Conservation (phyloP, 2,113 vertebrate species). For the Silurus asotus region DNA sequence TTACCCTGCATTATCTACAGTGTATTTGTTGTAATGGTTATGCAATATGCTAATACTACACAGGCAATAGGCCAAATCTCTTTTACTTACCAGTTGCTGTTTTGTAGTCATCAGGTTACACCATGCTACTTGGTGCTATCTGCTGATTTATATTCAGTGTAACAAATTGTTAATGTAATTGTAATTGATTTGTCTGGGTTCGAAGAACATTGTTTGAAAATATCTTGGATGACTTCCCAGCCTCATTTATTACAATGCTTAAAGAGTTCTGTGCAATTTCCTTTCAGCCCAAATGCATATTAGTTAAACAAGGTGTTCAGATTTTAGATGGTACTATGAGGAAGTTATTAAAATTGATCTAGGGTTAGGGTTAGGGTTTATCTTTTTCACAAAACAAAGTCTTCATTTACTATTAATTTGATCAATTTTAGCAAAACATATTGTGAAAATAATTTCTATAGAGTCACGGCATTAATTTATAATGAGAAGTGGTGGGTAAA, state of each 20-base stretch:
- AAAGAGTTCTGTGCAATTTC: neutral
- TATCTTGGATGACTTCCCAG: neutral
- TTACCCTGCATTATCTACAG: neutral
- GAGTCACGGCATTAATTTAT: neutral
- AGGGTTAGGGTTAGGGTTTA: no score
- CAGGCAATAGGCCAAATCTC: neutral
- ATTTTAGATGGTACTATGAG: neutral
- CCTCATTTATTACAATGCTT: neutral
- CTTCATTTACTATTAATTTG: no score
- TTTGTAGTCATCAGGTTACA: no score
- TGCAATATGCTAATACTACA: conserved; percentile 5
- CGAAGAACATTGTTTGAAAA: neutral
- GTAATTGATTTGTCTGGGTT: neutral
- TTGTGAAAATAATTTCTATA: neutral
- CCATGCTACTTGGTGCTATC: neutral
- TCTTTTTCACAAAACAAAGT: neutral
- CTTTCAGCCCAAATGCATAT: neutral
- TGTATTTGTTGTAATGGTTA: neutral
- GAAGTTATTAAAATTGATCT: neutral
- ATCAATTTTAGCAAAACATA: neutral
- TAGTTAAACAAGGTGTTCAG: neutral
- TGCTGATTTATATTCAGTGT: neutral
- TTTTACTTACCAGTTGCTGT: neutral
- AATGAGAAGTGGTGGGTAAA: neutral
- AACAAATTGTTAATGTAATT: neutral